Evolutionary conservation across 2,888 invertebrate species (phyloP).

Genomic region (Craniophora ligustri): DNA sequence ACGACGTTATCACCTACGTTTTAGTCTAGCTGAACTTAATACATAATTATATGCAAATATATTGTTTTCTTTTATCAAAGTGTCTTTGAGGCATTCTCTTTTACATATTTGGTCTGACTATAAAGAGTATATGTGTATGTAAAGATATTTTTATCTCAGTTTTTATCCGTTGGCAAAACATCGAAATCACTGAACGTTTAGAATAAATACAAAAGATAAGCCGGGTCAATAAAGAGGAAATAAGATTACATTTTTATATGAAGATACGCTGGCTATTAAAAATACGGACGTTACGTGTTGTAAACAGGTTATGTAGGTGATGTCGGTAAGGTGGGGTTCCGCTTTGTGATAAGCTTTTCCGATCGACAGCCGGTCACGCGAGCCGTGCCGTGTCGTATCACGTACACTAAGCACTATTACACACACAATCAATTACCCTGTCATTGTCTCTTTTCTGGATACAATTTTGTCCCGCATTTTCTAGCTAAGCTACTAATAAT

Average conservation of each 20-base stretch:
- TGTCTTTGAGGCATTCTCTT: not conserved
- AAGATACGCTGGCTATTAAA: slow-evolving; percentile 55
- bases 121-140: too few species aligned
- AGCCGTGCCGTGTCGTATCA: slow-evolving; percentile 53
- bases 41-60: not conserved
- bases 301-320: slow-evolving; percentile 64
- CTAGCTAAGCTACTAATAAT: not conserved
- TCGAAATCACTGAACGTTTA: slow-evolving; percentile 7
- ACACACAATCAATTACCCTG: slow-evolving; percentile 62
- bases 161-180: slow-evolving; percentile 15
- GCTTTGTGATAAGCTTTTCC: slow-evolving; percentile 68
- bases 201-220: slow-evolving; percentile 35
- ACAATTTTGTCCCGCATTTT: slow-evolving; percentile 3
- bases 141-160: slow-evolving; percentile 6
- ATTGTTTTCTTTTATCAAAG: too few species aligned
- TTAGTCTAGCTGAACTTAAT: slow-evolving; percentile 9
- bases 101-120: too few species aligned
- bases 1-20: not conserved
- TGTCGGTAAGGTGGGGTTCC: slow-evolving; percentile 58
- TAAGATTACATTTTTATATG: slow-evolving; percentile 29
- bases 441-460: slow-evolving; percentile 38
- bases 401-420: slow-evolving; percentile 46
- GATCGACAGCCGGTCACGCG: slow-evolving; percentile 70
- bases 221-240: slow-evolving; percentile 34
- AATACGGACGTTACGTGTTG: slow-evolving; percentile 65